phyloP scores from a whole-genome alignment of 2,797 vertebrate species.

The Phaenicophaeus curvirostris region DNA sequence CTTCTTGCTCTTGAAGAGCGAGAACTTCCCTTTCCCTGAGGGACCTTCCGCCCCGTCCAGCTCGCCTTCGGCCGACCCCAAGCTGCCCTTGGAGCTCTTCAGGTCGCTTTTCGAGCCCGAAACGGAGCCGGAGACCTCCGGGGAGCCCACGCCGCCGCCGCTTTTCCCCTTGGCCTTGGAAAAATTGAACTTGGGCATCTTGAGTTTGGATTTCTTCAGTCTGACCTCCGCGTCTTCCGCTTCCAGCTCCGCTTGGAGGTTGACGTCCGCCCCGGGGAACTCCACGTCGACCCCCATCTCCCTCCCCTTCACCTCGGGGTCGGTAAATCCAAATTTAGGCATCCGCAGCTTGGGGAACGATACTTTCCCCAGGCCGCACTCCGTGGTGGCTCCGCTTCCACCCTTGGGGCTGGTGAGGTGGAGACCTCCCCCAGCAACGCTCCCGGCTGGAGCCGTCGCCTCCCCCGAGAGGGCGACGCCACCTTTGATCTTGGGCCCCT shows the following conservation, averaged over 20 bases:
- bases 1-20: slow-evolving; percentile 83
- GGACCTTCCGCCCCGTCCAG: slow-evolving; percentile 40
- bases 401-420: background rate
- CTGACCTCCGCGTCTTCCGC: slow-evolving; percentile 79
- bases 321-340: slow-evolving; percentile 85
- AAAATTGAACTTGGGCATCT: slow-evolving; percentile 89
- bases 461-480: slow-evolving; percentile 37
- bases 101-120: slow-evolving; percentile 78
- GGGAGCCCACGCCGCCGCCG: slow-evolving; percentile 64
- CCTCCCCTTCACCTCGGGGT: slow-evolving; percentile 77
- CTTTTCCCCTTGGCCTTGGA: slow-evolving; percentile 89
- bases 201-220: slow-evolving; percentile 86
- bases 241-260: slow-evolving; percentile 71
- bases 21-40: slow-evolving; percentile 86
- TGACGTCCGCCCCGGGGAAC: slow-evolving; percentile 62
- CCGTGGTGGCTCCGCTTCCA: background rate
- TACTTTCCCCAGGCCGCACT: slow-evolving; percentile 72
- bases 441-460: accelerated
- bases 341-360: slow-evolving; percentile 89
- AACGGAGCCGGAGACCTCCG: slow-evolving; percentile 70
- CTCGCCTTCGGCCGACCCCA: slow-evolving; percentile 80
- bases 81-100: slow-evolving; percentile 81
- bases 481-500: slow-evolving; percentile 30
- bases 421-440: background rate
- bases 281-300: slow-evolving; percentile 81